Conservation (phyloP, 92 coral and sea anemone genomes). For the Palythoa grandiflora region DNA sequence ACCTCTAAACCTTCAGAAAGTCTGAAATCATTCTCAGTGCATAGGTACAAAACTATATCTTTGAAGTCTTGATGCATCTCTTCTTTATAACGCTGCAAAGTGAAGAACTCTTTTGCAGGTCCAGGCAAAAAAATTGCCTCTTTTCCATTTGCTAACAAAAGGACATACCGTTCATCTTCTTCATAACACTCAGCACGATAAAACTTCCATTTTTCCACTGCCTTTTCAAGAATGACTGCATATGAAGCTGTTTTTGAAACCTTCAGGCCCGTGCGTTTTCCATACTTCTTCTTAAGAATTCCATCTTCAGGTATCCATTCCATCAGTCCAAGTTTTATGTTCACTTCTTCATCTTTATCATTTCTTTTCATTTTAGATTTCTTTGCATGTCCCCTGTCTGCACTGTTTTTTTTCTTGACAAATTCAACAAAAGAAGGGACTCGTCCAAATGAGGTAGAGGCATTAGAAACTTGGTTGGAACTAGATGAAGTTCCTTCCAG, state of each 20-base stretch:
- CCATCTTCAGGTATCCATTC: conserved; percentile 22
- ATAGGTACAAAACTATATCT: not conserved
- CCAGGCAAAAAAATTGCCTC: conserved; percentile 66
- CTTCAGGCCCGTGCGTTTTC: conserved; percentile 32
- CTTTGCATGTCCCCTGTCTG: conserved; percentile 10
- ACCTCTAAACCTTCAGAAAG: not conserved
- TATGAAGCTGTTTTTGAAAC: conserved; percentile 34
- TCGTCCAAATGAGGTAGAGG: conserved; percentile 16
- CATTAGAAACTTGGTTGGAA: conserved; percentile 22
- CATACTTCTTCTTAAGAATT: conserved; percentile 17
- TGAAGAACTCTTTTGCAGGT: conserved; percentile 48
- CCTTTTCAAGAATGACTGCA: conserved; percentile 38
- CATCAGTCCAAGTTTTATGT: conserved; percentile 22
- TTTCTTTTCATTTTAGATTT: conserved; percentile 9
- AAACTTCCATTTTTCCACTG: conserved; percentile 61
- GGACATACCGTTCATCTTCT: conserved; percentile 50
- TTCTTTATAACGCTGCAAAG: conserved; percentile 46
- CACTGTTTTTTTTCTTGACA: conserved; percentile 11
- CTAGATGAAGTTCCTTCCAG: conserved; percentile 23
- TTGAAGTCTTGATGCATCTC: conserved; percentile 53
- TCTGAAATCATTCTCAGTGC: not conserved
- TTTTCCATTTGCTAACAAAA: conserved; percentile 49
- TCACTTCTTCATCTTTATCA: conserved; percentile 26
- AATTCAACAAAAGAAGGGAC: conserved; percentile 21
- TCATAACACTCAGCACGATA: conserved; percentile 41